Conservation (phyloP, 2,797 vertebrate genomes). For the Sciurus vulgaris region DNA sequence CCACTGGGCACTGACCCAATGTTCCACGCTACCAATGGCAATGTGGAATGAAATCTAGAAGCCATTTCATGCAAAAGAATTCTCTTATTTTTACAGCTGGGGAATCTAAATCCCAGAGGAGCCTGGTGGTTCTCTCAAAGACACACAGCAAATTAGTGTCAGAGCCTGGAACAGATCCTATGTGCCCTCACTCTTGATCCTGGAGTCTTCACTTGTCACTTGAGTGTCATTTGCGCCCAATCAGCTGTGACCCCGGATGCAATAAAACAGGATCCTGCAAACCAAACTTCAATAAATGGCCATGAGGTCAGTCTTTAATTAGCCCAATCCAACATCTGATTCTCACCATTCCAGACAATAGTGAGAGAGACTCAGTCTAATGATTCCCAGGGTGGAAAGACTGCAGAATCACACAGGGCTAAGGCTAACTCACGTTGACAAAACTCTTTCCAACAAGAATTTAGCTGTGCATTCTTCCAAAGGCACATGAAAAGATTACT, state of each 20-base stretch:
- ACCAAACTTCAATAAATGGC: neutral
- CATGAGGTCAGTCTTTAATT: neutral
- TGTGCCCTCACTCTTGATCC: neutral
- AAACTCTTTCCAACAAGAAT: neutral
- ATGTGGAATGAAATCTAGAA: neutral
- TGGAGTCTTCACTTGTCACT: neutral
- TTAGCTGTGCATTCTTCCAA: neutral
- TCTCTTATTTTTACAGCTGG: neutral
- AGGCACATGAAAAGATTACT: neutral
- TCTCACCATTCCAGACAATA: neutral
- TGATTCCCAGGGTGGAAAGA: neutral
- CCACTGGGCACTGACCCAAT: accelerated
- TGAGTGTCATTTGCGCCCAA: neutral
- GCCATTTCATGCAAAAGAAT: neutral
- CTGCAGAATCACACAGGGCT: too few relatives aligned
- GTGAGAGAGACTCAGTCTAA: neutral
- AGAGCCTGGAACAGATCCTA: neutral
- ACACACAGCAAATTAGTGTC: neutral
- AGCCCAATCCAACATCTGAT: neutral
- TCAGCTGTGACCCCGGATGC: neutral
- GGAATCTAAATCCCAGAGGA: neutral
- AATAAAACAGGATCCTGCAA: neutral
- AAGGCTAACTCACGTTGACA: neutral
- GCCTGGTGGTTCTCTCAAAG: neutral
- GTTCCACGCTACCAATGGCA: accelerated